These are phyloP conservation scores for Bolinopsis microptera DNA, from an alignment of 37 sponge, comb jelly and placozoan genomes.

Conservation along the genomic window DNA sequence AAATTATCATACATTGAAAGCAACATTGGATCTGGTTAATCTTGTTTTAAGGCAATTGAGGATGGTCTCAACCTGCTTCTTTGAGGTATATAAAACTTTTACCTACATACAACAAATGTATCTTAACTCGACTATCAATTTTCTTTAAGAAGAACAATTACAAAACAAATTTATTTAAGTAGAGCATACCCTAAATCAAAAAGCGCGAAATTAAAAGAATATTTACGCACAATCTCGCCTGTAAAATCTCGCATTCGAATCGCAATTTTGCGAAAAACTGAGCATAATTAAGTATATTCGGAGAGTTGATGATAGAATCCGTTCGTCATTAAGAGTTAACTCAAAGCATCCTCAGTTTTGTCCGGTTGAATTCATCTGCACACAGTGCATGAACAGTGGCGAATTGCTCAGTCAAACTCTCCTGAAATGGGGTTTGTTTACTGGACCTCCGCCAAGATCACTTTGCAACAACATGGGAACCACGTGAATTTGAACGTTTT, in stretches of 20 bases:
- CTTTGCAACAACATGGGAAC: not conserved
- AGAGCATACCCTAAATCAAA: not conserved
- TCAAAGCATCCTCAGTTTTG: too few relatives aligned
- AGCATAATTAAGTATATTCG: too few relatives aligned
- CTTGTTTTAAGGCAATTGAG: too few relatives aligned
- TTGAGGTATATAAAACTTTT: not conserved
- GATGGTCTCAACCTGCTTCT: too few relatives aligned
- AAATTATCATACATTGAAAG: too few relatives aligned
- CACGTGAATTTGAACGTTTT: constrained; percentile 37
- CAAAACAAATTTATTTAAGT: not conserved
- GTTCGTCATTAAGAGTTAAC: too few relatives aligned
- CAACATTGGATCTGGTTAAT: too few relatives aligned
- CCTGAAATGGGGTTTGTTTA: not conserved
- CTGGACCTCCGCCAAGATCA: not conserved
- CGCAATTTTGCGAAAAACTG: not conserved
- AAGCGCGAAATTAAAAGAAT: not conserved
- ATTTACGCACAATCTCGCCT: not conserved
- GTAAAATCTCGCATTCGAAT: not conserved
- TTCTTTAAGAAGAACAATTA: not conserved
- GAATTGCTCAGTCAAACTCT: not conserved
- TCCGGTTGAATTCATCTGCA: too few relatives aligned
- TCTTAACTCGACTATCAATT: not conserved
- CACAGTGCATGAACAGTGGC: not conserved
- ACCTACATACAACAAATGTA: not conserved
- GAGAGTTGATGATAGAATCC: too few relatives aligned